phyloP scores from a whole-genome alignment of 2,113 vertebrate species.

The Oreochromis niloticus region DNA sequence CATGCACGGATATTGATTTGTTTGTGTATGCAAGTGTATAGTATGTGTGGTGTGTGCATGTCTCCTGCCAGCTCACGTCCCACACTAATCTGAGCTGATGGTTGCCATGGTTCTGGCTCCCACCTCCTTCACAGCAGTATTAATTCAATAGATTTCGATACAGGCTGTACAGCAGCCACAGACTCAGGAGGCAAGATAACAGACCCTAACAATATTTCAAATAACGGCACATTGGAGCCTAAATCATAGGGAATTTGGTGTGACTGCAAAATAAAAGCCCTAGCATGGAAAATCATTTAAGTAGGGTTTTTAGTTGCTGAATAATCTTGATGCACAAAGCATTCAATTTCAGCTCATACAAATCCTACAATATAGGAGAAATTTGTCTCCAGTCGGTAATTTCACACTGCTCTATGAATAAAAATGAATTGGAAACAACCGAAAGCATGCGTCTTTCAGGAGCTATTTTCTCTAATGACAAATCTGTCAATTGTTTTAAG shows the following conservation, averaged over 20 bases:
- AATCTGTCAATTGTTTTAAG: neutral
- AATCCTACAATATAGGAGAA: neutral
- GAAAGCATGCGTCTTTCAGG: neutral
- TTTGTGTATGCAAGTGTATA: neutral
- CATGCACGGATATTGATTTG: conserved; percentile 51
- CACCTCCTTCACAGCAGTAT: conserved; percentile 46
- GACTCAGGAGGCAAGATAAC: conserved; percentile 4
- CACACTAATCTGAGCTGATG: conserved; percentile 63
- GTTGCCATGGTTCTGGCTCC: conserved; percentile 70
- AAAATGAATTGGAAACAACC: neutral
- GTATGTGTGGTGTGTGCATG: neutral
- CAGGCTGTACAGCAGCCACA: conserved; percentile 12
- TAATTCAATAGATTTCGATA: conserved; percentile 59
- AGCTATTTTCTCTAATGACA: neutral
- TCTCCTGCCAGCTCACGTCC: conserved; percentile 44
- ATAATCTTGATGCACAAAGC: neutral
- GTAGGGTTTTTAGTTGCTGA: neutral
- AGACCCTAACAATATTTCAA: neutral
- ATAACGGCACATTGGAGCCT: neutral
- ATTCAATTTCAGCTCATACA: neutral
- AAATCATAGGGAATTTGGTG: neutral
- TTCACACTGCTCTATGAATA: neutral
- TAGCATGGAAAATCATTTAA: neutral
- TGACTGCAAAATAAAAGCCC: neutral
- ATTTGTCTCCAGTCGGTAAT: neutral